These are phyloP conservation scores for Gastracanthus pulcherrimus DNA, from an alignment of 2,888 invertebrate genomes.

Conservation along the genomic window DNA sequence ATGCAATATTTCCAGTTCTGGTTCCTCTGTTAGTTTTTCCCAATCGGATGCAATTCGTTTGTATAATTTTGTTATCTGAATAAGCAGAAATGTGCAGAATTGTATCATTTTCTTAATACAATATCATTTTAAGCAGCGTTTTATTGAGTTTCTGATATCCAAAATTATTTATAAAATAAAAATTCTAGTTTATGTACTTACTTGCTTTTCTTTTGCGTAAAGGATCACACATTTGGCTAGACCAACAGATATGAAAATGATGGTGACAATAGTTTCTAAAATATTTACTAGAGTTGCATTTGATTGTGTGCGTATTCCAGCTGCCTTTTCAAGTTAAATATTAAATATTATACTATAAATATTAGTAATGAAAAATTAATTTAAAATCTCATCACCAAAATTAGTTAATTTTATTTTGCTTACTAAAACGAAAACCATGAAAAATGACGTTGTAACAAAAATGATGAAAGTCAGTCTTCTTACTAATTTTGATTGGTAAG, in stretches of 20 bases:
- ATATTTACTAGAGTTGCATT: background rate
- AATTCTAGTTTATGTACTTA: background rate
- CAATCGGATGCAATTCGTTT: background rate
- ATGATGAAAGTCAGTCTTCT: background rate
- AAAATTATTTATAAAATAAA: background rate
- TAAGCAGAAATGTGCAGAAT: background rate
- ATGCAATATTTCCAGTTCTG: background rate
- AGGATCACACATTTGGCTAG: background rate
- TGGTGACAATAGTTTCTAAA: background rate
- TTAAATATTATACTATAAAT: background rate
- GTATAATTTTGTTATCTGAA: background rate
- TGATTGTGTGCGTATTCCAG: background rate
- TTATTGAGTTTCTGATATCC: background rate
- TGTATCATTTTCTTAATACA: background rate
- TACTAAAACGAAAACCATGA: background rate
- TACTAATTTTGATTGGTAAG: background rate
- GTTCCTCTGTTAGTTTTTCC: background rate
- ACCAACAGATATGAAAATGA: background rate
- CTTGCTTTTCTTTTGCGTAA: background rate
- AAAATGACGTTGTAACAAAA: background rate
- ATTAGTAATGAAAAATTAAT: background rate
- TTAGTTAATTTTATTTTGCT: no score
- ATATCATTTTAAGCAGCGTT: background rate
- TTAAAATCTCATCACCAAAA: no score
- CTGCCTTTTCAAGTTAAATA: background rate